Percentiles rank a stretch among this genome's conserved stretches.
Conservation (phyloP, 2,888 invertebrate species). For the Gnatocerus cornutus region DNA sequence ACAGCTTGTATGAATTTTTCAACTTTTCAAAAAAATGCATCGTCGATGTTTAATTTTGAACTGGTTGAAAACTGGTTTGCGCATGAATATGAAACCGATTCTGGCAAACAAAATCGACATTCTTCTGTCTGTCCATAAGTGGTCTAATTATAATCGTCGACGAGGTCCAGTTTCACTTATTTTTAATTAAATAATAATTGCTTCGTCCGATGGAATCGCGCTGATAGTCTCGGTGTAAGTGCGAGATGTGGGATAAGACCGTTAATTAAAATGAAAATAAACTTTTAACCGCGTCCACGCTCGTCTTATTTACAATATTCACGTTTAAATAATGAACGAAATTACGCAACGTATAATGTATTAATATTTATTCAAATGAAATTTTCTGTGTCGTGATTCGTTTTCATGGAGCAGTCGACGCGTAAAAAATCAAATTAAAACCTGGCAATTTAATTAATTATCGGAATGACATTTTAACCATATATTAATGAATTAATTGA, state of each 20-base stretch:
- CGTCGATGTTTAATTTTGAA: not conserved
- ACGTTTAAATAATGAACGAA: conserved; percentile 33
- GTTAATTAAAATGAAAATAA: conserved; percentile 37
- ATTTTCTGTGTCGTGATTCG: conserved; percentile 41
- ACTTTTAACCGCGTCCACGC: conserved; percentile 15
- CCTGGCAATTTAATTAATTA: conserved; percentile 35
- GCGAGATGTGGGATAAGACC: conserved; percentile 36
- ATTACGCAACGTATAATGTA: conserved; percentile 37
- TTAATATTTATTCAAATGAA: conserved; percentile 42
- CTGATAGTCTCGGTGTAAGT: conserved; percentile 10
- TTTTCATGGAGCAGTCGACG: conserved; percentile 20
- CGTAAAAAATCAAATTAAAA: conserved; percentile 31
- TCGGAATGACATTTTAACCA: conserved; percentile 35
- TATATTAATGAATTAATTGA: conserved; percentile 37
- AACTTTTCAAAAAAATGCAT: not conserved
- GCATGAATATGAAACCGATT: conserved; percentile 2
- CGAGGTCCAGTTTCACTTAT: conserved; percentile 28
- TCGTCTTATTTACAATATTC: conserved; percentile 20
- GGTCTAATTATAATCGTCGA: conserved; percentile 5
- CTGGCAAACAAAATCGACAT: conserved; percentile 4
- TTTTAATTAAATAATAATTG: conserved; percentile 40
- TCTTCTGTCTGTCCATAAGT: conserved; percentile 2
- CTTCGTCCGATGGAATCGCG: conserved; percentile 21
- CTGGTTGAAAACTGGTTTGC: not conserved
- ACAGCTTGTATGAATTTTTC: not conserved